Base-by-base conservation (phyloP, 2,113 vertebrate species). In the Lonchura striata region DNA sequence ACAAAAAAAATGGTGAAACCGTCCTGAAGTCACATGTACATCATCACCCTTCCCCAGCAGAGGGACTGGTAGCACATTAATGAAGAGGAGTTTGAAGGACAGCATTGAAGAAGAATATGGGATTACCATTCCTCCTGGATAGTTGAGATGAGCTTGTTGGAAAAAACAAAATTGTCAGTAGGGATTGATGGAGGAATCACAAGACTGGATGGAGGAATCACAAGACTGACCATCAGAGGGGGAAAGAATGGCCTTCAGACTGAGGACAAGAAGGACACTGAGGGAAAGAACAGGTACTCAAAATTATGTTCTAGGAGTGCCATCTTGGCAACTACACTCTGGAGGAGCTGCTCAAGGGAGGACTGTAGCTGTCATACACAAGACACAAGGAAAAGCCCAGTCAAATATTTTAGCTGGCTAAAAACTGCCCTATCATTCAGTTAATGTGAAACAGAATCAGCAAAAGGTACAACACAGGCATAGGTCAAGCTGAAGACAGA, bases 391-490 rank as follows among this genome's bases (percentile, higher is more conserved):
- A 61, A 81, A 82, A 95, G 35, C 25, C 44, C 46, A 37, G 52
- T 81, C 59, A 92, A 90, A 84, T 86, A 66, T 56, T 80, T 66
- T 11, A 95, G 64, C 69, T 84, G 72, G 59, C 77, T 72, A 59
- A 83, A 91, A 92, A 33, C 25, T 72, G 50, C 50, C 37, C 56
- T 80, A n/a, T 85, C 31, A 22, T 9, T 60, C 46, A 82, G 61
- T 77, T 93, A 90, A 93, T 81, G 61, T 42, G 82, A 95, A 94
- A 80, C 68, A 90, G 88, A 82, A 74, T 63, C 75, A 70, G 59
- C 13, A 69, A 56, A 87, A 90, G 37, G 61, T 76, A 85, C 25
- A 82, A 65, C 31, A 1, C 46, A 76, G 77, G 49, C 74, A 41
- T 2, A 49, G 82, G 30, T 93, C 79, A 82, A 59, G 22, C 68